Conservation (phyloP, 2,113 vertebrate genomes). For the Pionites leucogaster region DNA sequence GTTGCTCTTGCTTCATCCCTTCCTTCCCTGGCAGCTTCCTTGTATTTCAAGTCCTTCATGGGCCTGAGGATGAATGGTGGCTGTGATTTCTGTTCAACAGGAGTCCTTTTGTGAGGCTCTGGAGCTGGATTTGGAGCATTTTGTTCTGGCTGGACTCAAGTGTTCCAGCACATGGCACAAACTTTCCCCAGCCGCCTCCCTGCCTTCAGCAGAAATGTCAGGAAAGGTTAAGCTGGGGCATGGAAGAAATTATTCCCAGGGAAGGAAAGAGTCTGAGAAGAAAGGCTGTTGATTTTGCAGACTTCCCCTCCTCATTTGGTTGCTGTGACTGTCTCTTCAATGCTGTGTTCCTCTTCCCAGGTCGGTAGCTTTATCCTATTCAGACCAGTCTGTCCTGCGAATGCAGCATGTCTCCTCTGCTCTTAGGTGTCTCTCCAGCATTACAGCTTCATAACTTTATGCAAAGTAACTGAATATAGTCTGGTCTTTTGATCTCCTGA, state of each 20-base stretch:
- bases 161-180: slow-evolving; percentile 6
- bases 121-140: slow-evolving; percentile 40
- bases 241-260: background rate
- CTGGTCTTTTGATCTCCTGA: background rate
- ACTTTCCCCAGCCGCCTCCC: background rate
- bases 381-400: background rate
- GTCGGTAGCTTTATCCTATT: background rate
- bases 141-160: slow-evolving; percentile 34
- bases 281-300: background rate
- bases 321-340: background rate
- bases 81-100: slow-evolving; percentile 61
- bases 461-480: background rate
- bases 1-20: background rate
- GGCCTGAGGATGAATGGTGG: slow-evolving; percentile 8
- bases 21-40: slow-evolving; percentile 24
- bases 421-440: background rate
- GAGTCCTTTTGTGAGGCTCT: slow-evolving; percentile 62
- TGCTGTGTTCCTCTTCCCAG: background rate
- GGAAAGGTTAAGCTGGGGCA: background rate
- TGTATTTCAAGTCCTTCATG: slow-evolving; percentile 4
- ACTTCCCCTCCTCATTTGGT: background rate
- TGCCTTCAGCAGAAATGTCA: slow-evolving; percentile 38
- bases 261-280: background rate
- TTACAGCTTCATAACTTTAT: background rate
- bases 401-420: background rate